Evolutionary conservation across 1,140 invertebrate species (phyloP).

Genomic region (Nebria ingens): DNA sequence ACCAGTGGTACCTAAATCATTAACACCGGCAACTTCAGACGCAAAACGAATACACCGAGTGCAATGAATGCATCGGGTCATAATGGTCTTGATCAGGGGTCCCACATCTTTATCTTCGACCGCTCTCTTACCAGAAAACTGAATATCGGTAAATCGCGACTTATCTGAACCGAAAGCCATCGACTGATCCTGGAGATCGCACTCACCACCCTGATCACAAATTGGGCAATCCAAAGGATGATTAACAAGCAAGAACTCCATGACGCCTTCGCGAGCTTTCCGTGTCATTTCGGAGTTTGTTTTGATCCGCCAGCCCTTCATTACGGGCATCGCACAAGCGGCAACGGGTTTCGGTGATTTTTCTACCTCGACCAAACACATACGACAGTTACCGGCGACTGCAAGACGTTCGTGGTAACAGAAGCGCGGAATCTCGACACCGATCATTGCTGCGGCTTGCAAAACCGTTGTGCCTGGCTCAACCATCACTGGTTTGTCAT

Average conservation of each 20-base stretch:
- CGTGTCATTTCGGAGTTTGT: slow-evolving; percentile 93
- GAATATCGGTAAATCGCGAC: slow-evolving; percentile 87
- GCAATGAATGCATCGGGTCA: slow-evolving; percentile 99
- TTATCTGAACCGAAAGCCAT: slow-evolving; percentile 99
- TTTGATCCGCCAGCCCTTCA: slow-evolving; percentile 95
- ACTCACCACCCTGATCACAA: slow-evolving; percentile 99
- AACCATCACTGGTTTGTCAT: slow-evolving; percentile 91
- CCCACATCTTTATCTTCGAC: slow-evolving; percentile 99
- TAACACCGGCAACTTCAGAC: slow-evolving; percentile 94
- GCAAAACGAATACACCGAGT: slow-evolving; percentile 95
- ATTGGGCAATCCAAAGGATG: slow-evolving; percentile 99
- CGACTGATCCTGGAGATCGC: slow-evolving; percentile 95
- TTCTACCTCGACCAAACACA: slow-evolving; percentile 99
- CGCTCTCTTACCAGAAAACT: slow-evolving; percentile 89
- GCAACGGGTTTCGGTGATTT: slow-evolving; percentile 92
- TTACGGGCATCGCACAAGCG: slow-evolving; percentile 99
- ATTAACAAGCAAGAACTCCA: slow-evolving; percentile 98
- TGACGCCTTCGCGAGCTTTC: slow-evolving; percentile 94
- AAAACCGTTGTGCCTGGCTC: slow-evolving; percentile 94
- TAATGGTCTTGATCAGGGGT: slow-evolving; percentile 96
- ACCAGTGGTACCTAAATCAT: slow-evolving; percentile 95
- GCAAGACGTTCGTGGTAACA: slow-evolving; percentile 98
- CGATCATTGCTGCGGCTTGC: slow-evolving; percentile 93
- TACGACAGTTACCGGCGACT: slow-evolving; percentile 96
- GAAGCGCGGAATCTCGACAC: slow-evolving; percentile 97